These are phyloP conservation scores for Dorcus parallelipipedus DNA, from an alignment of 2,888 invertebrate genomes.

Conservation along the genomic window DNA sequence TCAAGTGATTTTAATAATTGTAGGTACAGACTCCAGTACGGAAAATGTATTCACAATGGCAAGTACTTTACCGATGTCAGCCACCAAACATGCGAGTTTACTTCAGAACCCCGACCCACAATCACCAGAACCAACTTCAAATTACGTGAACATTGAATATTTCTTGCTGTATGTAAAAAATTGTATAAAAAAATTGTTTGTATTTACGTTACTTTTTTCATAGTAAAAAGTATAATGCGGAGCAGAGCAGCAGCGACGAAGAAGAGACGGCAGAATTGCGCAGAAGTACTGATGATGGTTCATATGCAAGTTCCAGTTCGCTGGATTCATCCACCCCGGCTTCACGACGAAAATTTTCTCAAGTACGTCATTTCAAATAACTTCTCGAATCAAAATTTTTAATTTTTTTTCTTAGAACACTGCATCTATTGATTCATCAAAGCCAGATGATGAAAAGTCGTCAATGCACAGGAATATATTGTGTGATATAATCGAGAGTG, in stretches of 20 bases:
- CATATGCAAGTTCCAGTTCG: constrained; percentile 50
- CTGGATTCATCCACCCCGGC: constrained; percentile 55
- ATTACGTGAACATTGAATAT: constrained; percentile 91
- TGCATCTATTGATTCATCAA: constrained; percentile 43
- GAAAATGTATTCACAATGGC: constrained; percentile 62
- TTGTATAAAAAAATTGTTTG: background rate
- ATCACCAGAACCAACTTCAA: constrained; percentile 75
- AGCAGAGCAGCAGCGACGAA: constrained; percentile 53
- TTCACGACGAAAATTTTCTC: constrained; percentile 44
- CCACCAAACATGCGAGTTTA: constrained; percentile 37
- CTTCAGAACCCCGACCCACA: constrained; percentile 59
- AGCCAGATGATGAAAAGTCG: constrained; percentile 71
- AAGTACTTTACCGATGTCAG: constrained; percentile 59
- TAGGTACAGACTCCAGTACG: constrained; percentile 59
- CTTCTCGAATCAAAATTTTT: background rate
- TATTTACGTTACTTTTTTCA: background rate
- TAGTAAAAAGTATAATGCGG: constrained; percentile 32
- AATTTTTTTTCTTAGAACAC: constrained; percentile 25
- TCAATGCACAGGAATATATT: constrained; percentile 87
- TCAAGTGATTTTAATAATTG: background rate
- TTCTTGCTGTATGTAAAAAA: constrained; percentile 71
- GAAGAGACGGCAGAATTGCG: constrained; percentile 49
- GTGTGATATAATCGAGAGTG: constrained; percentile 87
- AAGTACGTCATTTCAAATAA: constrained; percentile 11
- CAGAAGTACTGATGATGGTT: constrained; percentile 45